Evolutionary conservation across 2,797 vertebrate genomes (phyloP).

Genomic region (Picus viridis): DNA sequence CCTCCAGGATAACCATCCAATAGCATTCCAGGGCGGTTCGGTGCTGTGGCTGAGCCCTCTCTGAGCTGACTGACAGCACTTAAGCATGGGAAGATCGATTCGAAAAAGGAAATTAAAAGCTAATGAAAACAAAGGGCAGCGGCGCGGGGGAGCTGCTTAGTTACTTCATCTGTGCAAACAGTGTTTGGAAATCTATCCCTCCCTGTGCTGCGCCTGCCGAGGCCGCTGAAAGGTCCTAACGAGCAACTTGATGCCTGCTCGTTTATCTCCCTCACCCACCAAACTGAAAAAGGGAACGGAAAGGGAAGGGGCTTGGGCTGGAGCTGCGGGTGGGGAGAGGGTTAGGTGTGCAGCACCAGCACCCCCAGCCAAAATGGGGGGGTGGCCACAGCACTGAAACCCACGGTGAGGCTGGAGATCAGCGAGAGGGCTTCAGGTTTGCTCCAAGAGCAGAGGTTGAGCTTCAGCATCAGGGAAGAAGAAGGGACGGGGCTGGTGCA

Average conservation of each 20-base stretch:
- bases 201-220: fast-evolving
- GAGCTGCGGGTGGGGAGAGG: fast-evolving
- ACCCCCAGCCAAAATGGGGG: not conserved
- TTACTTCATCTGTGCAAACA: conserved; percentile 56
- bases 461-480: fast-evolving
- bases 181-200: conserved; percentile 29
- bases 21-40: not conserved
- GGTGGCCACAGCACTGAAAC: not conserved
- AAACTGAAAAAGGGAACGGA: not conserved
- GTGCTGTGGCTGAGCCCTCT: not conserved
- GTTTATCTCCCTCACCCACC: not conserved
- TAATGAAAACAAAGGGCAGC: not conserved
- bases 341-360: not conserved
- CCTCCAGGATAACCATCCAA: not conserved
- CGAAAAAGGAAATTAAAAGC: conserved; percentile 31
- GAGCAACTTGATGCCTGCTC: not conserved
- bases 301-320: not conserved
- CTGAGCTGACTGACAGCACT: not conserved
- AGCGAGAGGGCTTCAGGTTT: not conserved
- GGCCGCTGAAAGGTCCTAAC: not conserved
- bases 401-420: not conserved
- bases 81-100: not conserved
- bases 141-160: not conserved
- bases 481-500: not conserved
- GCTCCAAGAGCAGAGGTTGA: not conserved